Conservation (phyloP, 2,888 invertebrate species). For the Nephrocerus scutellatus region DNA sequence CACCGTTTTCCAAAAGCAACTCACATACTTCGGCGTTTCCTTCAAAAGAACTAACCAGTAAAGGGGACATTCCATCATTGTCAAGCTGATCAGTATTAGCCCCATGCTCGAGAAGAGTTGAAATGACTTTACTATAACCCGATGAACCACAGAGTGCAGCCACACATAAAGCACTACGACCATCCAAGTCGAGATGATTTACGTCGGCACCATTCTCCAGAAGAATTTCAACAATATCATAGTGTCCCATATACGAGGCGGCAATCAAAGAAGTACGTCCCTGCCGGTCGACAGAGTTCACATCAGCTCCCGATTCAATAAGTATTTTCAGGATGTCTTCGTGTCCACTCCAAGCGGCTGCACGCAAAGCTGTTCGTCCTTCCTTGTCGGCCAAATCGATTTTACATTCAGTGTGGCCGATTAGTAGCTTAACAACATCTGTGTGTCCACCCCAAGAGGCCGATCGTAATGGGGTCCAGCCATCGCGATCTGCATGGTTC, state of each 20-base stretch:
- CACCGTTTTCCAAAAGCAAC: slow-evolving; percentile 81
- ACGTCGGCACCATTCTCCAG: slow-evolving; percentile 75
- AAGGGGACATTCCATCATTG: slow-evolving; percentile 79
- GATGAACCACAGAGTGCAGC: slow-evolving; percentile 80
- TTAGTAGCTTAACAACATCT: slow-evolving; percentile 72
- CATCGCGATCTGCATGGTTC: slow-evolving; percentile 74
- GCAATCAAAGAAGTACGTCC: slow-evolving; percentile 89
- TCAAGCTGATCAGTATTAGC: slow-evolving; percentile 78
- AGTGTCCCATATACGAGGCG: slow-evolving; percentile 93
- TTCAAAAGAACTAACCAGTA: slow-evolving; percentile 84
- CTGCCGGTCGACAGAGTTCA: slow-evolving; percentile 80
- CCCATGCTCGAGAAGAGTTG: slow-evolving; percentile 69
- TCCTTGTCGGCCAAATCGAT: slow-evolving; percentile 84
- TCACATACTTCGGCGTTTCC: slow-evolving; percentile 91
- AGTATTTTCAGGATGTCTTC: slow-evolving; percentile 72
- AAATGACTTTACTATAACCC: slow-evolving; percentile 61
- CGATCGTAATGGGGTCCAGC: slow-evolving; percentile 85
- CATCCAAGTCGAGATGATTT: slow-evolving; percentile 81
- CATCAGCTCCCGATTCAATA: slow-evolving; percentile 67
- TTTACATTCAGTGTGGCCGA: slow-evolving; percentile 66
- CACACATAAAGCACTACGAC: slow-evolving; percentile 79
- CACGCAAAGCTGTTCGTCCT: slow-evolving; percentile 80
- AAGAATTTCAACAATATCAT: slow-evolving; percentile 79
- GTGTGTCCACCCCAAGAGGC: slow-evolving; percentile 96
- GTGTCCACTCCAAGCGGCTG: slow-evolving; percentile 93